Evolutionary conservation across 2,113 vertebrate species (phyloP).

Genomic region (Hyaena hyaena): DNA sequence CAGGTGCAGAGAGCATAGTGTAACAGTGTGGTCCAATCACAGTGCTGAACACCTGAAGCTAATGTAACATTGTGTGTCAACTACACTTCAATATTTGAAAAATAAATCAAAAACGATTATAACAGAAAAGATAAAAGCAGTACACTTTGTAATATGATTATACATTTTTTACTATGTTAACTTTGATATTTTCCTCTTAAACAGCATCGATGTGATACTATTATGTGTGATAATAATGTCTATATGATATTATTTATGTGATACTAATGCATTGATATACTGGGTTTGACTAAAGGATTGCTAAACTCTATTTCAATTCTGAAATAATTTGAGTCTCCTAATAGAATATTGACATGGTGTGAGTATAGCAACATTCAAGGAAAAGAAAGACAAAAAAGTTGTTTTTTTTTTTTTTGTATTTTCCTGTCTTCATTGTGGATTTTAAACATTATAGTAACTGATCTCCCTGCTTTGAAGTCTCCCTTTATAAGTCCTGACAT

Average conservation of each 20-base stretch:
- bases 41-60: not conserved
- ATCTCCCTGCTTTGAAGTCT: not conserved
- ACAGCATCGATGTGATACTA: not conserved
- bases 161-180: not conserved
- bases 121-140: not conserved
- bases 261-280: not conserved
- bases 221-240: not conserved
- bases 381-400: not conserved
- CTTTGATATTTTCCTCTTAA: not conserved
- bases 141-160: not conserved
- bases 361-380: not conserved
- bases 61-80: not conserved
- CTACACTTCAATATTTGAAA: not conserved
- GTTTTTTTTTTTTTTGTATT: not conserved
- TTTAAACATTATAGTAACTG: conserved; percentile 2
- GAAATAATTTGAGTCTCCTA: not conserved
- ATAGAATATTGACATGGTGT: not conserved
- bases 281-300: not conserved
- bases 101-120: not conserved
- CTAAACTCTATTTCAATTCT: not conserved
- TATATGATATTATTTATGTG: not conserved
- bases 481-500: not conserved
- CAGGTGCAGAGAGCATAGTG: not conserved
- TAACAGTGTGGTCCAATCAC: not conserved
- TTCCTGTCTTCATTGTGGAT: not conserved